A percentile compares a stretch with the other conserved stretches of the same genome.
These are phyloP conservation scores for Orthosia incerta DNA, from an alignment of 2,888 invertebrate genomes.

Conservation along the genomic window DNA sequence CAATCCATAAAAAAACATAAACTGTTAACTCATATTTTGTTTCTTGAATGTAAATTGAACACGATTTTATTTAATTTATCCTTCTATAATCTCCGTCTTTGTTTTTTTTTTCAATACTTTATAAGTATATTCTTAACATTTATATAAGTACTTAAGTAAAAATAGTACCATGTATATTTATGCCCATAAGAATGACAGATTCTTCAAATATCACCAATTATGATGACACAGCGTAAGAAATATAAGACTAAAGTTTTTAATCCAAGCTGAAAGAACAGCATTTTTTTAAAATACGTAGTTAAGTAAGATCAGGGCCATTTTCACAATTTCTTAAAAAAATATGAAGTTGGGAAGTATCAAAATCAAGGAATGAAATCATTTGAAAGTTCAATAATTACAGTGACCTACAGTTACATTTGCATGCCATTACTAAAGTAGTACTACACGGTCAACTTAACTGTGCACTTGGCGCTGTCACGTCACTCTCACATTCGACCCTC, in stretches of 20 bases:
- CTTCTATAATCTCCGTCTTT: neutral
- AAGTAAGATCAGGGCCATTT: constrained; percentile 36
- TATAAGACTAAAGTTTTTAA: neutral
- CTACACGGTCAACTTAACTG: too few relatives aligned
- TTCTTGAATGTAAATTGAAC: neutral
- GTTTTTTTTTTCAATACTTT: neutral
- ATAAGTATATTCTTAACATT: neutral
- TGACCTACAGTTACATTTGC: constrained; percentile 1
- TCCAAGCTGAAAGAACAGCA: neutral
- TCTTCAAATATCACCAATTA: neutral
- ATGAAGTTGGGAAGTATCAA: neutral
- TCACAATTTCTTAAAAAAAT: constrained; percentile 38
- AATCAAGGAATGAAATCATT: neutral
- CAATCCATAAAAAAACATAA: neutral
- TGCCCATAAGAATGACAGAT: constrained; percentile 2
- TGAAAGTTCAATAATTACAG: neutral
- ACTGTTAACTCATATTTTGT: too few relatives aligned
- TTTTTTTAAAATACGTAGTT: neutral
- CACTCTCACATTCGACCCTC: too few relatives aligned
- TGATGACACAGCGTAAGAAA: neutral
- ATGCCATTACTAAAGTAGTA: constrained; percentile 8
- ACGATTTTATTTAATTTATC: neutral
- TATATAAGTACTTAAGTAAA: neutral
- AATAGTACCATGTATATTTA: neutral
- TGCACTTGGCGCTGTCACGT: too few relatives aligned